Percentiles rank a stretch among this genome's conserved stretches.
phyloP scores from a whole-genome alignment of 2,888 invertebrate species.

The Pollenia amentaria region DNA sequence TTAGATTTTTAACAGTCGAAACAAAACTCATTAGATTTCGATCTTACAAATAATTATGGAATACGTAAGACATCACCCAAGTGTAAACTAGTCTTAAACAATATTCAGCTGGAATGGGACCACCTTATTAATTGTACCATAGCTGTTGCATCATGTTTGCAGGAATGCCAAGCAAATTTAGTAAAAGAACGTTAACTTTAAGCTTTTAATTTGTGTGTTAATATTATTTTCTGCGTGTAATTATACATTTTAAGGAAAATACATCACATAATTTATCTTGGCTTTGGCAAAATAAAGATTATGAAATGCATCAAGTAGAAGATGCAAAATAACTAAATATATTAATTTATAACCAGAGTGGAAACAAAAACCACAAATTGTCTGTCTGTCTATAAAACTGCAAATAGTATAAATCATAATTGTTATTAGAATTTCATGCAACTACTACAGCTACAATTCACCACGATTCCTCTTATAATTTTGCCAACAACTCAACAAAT shows the following conservation, averaged over 20 bases:
- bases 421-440: conserved; percentile 57
- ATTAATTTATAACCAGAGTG: conserved; percentile 65
- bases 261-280: conserved; percentile 75
- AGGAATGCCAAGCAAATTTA: too few species aligned
- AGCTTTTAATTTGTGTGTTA: too few species aligned
- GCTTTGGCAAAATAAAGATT: conserved; percentile 59
- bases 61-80: too few species aligned
- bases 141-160: too few species aligned
- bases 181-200: too few species aligned
- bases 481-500: conserved; percentile 39
- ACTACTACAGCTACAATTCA: neutral
- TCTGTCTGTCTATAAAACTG: conserved; percentile 41
- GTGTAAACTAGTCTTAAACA: too few species aligned
- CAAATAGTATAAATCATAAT: conserved; percentile 70
- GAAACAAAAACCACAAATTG: conserved; percentile 18
- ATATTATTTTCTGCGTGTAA: conserved; percentile 28
- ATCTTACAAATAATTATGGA: too few species aligned
- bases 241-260: conserved; percentile 47
- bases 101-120: too few species aligned
- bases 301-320: conserved; percentile 67
- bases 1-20: too few species aligned
- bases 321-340: conserved; percentile 56
- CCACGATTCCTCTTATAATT: conserved; percentile 22
- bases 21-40: too few species aligned
- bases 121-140: too few species aligned